These are phyloP conservation scores for Coluber constrictor DNA, from an alignment of 2,797 vertebrate genomes.

Conservation along the genomic window DNA sequence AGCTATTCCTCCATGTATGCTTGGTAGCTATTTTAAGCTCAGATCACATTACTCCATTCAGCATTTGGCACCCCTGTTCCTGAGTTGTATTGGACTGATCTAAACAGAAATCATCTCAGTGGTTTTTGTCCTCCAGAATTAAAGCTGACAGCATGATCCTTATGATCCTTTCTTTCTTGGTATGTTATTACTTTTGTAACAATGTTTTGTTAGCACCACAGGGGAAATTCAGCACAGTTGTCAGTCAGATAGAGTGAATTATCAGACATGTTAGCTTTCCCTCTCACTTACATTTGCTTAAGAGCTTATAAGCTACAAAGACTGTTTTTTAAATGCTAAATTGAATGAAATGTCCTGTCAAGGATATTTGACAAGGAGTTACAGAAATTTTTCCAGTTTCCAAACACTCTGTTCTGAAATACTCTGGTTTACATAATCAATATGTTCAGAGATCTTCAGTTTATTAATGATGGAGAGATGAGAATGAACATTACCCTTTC, in stretches of 20 bases:
- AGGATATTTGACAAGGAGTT: constrained; percentile 60
- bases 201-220: constrained; percentile 52
- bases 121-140: constrained; percentile 63
- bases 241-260: constrained; percentile 58
- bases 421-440: background rate
- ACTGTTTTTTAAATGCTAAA: constrained; percentile 62
- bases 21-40: constrained; percentile 70
- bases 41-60: constrained; percentile 61
- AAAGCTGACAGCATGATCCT: constrained; percentile 52
- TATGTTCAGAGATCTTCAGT: background rate
- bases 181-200: constrained; percentile 55
- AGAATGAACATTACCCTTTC: background rate
- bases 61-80: constrained; percentile 58
- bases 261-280: constrained; percentile 58
- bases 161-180: constrained; percentile 32
- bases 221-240: constrained; percentile 59
- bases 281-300: constrained; percentile 65
- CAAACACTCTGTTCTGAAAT: background rate
- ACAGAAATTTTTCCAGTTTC: constrained; percentile 44
- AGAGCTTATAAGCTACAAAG: constrained; percentile 61
- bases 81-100: constrained; percentile 59
- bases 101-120: constrained; percentile 60
- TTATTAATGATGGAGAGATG: background rate
- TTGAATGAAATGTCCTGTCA: constrained; percentile 65
- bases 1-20: constrained; percentile 64